Evolutionary conservation across 2,797 vertebrate genomes (phyloP), one percentile per base, ranked within the genome.

Genomic region (Crypturellus tataupa): DNA sequence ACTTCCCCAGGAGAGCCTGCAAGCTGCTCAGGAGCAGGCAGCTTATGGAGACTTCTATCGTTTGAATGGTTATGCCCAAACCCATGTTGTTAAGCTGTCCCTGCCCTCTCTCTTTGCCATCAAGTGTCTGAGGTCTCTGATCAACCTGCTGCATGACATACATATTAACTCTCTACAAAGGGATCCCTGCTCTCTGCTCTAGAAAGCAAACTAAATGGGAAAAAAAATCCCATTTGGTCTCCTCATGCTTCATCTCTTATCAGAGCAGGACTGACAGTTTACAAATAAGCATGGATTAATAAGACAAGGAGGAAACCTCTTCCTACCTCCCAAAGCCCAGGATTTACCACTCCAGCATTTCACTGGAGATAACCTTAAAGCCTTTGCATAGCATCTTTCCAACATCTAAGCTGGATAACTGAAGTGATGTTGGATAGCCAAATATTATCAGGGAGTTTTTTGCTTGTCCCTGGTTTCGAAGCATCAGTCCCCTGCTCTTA

Each of bases 261-360:
- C 39, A 63, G 64, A 91, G n/a, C 17, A 39, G 60, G 18, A 14
- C 47, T 76, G 21, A 18, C 31, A 19, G 31, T 59, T 37, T 84
- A 64, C 5, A 29, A 78, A 47, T 21, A 9, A 76, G 16, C 7
- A 79, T 64, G 39, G 3, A 29, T 55, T 63, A 78, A 16, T 25
- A 77, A 71, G 42, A 16, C 71, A 63, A 88, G 59, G 47, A 78
- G 11, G 29, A 4, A 88, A 77, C 3, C 20, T 10, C 13, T 53
- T 83, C 56, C 53, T 80, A 1, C 1, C 5, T 44, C 63, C 24
- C 42, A 44, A 79, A 77, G 19, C 7, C 25, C 64, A 27, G 56
- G 40, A 53, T 47, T 40, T 25, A 14, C 12, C 0, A 1, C 31
- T 55, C 19, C 14, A 49, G 37, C 33, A 63, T 9, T 0, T 0